Conservation (phyloP, 2,113 vertebrate genomes). For the Oriolus oriolus region DNA sequence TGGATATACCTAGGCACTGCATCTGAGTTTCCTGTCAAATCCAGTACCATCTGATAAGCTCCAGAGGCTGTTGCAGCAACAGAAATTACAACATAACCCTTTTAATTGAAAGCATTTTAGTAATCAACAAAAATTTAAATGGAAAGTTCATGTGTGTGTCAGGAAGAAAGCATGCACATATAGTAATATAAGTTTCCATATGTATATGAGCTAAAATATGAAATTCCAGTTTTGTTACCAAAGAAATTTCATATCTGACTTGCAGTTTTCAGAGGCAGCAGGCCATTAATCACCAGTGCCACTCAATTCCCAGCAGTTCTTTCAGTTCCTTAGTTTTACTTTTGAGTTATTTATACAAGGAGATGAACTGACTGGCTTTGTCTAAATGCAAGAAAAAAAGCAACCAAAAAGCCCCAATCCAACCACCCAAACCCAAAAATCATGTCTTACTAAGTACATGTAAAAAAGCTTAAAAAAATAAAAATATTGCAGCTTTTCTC, state of each 20-base stretch:
- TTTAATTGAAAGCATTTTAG: not conserved
- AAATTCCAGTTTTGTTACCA: not conserved
- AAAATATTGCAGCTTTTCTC: not conserved
- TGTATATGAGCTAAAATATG: not conserved
- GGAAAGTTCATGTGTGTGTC: accelerated
- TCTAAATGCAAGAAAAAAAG: not conserved
- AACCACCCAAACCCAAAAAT: not conserved
- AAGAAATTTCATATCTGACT: not conserved
- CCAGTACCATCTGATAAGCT: not conserved
- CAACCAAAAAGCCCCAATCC: not conserved
- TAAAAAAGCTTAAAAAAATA: accelerated
- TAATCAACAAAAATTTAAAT: not conserved
- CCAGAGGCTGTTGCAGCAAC: not conserved
- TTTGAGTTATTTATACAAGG: not conserved
- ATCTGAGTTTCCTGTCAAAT: not conserved
- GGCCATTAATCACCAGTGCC: not conserved
- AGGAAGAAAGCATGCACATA: not conserved
- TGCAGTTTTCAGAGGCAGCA: not conserved
- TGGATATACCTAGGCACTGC: not conserved
- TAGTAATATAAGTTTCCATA: not conserved
- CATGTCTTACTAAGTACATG: not conserved
- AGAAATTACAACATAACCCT: not conserved
- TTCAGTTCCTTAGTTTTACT: not conserved
- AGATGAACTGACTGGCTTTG: not conserved
- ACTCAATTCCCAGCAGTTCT: not conserved